Evolutionary conservation across 2,113 vertebrate genomes (phyloP).

Genomic region (Sterna hirundo): DNA sequence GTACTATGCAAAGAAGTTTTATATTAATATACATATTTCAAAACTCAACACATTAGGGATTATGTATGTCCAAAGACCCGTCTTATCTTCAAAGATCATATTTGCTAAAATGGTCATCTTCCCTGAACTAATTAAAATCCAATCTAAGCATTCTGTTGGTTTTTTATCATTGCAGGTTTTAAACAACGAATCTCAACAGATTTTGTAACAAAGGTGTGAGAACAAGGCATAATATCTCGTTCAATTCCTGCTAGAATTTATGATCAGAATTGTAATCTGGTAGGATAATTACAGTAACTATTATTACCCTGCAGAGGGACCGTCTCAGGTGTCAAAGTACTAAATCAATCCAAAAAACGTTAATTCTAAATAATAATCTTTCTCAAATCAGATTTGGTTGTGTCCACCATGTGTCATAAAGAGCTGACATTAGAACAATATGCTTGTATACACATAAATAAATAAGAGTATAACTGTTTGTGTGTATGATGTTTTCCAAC

Average conservation of each 20-base stretch:
- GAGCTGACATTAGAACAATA: background rate
- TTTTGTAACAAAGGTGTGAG: background rate
- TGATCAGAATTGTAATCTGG: background rate
- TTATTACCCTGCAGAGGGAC: background rate
- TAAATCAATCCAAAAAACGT: background rate
- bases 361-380: background rate
- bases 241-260: background rate
- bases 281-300: background rate
- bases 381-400: background rate
- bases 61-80: background rate
- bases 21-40: background rate
- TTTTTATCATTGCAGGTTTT: background rate
- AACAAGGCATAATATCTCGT: background rate
- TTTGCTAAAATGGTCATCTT: background rate
- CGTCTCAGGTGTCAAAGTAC: background rate
- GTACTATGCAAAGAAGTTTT: background rate
- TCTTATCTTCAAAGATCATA: background rate
- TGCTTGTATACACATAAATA: background rate
- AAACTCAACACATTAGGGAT: background rate
- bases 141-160: background rate
- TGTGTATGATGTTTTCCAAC: background rate
- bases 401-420: background rate
- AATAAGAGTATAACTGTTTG: background rate
- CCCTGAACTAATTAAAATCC: background rate
- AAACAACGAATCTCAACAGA: background rate